Conservation (phyloP, 2,888 invertebrate genomes). For the Mycogona germanica region DNA sequence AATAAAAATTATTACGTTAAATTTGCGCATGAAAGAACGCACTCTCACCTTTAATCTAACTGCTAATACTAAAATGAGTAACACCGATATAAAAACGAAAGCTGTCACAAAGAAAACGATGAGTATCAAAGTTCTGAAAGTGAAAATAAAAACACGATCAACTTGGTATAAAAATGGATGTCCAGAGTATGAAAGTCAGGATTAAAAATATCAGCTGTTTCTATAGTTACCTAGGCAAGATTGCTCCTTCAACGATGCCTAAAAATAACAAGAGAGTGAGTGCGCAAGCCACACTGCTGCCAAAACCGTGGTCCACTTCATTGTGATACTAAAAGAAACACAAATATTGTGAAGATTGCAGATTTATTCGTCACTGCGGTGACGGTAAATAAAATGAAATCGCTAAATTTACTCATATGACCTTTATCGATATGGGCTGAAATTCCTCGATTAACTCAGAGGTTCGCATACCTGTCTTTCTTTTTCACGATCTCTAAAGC, state of each 20-base stretch:
- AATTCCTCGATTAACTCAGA: neutral
- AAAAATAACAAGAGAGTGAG: constrained; percentile 58
- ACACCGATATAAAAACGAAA: constrained; percentile 80
- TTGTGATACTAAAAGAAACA: constrained; percentile 57
- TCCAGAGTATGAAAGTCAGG: neutral
- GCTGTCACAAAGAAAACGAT: constrained; percentile 73
- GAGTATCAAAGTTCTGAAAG: constrained; percentile 54
- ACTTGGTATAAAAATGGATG: neutral
- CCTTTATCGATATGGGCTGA: neutral
- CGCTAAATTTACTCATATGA: no score
- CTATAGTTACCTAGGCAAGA: constrained; percentile 52
- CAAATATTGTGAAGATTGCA: neutral
- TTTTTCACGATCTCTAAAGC: constrained; percentile 71
- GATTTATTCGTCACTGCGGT: no score
- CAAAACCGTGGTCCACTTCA: constrained; percentile 73
- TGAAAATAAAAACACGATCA: neutral
- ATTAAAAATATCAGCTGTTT: neutral
- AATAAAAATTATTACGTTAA: no score
- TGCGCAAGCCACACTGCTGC: constrained; percentile 56
- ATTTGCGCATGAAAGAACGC: no score
- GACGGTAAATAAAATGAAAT: no score
- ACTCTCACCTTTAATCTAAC: constrained; percentile 53
- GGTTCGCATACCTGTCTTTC: constrained; percentile 61
- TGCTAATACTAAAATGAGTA: constrained; percentile 69
- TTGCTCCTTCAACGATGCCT: constrained; percentile 63